Conservation (phyloP, 2,888 invertebrate genomes). For the Acutogordius australiensis region DNA sequence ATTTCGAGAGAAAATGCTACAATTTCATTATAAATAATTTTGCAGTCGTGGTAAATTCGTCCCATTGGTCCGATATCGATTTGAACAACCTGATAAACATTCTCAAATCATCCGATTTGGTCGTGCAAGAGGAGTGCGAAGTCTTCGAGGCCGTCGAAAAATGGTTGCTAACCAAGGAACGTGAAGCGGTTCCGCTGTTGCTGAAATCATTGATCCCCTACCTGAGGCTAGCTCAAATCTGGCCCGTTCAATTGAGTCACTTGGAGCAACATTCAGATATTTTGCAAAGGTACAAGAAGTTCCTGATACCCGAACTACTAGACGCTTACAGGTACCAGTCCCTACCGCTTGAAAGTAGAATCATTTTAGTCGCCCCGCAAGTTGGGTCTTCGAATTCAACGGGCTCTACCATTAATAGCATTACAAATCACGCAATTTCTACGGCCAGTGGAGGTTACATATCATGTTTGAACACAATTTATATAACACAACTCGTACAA, state of each 20-base stretch:
- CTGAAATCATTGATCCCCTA: neutral
- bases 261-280: constrained; percentile 4
- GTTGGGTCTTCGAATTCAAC: neutral
- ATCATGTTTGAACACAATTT: no score
- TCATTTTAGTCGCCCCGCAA: neutral
- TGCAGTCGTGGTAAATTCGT: neutral
- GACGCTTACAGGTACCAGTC: neutral
- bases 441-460: no score
- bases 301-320: neutral
- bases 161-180: neutral
- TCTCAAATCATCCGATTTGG: constrained; percentile 3
- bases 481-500: no score
- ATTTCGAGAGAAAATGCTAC: constrained; percentile 1
- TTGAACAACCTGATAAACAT: neutral
- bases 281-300: neutral
- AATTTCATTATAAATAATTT: constrained; percentile 8
- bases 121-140: neutral
- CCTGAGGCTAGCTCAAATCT: neutral
- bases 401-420: neutral
- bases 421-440: neutral
- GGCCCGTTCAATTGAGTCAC: neutral
- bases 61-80: neutral
- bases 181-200: no score
- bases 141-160: constrained; percentile 4
- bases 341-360: neutral